Evolutionary conservation across 2,113 vertebrate genomes (phyloP).

Genomic region (Stictonetta naevosa): DNA sequence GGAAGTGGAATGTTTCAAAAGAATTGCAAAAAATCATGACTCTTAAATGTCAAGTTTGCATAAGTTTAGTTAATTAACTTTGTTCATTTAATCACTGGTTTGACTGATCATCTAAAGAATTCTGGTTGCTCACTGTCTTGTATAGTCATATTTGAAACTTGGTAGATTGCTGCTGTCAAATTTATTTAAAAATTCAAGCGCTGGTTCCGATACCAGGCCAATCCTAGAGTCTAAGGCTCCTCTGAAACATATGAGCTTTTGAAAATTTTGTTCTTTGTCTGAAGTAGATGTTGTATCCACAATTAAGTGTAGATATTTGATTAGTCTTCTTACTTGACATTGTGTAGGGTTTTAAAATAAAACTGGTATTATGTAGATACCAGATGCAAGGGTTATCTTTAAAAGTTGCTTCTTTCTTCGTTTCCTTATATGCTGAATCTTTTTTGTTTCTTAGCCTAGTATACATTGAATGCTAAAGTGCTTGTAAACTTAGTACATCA

Average conservation of each 20-base stretch:
- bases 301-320: background rate
- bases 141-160: background rate
- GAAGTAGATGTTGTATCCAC: background rate
- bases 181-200: background rate
- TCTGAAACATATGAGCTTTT: background rate
- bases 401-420: background rate
- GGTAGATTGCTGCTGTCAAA: background rate
- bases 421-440: background rate
- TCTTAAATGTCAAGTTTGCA: background rate
- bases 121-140: background rate
- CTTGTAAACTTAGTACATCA: constrained; percentile 20
- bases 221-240: background rate
- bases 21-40: background rate
- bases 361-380: background rate
- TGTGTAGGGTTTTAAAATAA: background rate
- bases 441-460: background rate
- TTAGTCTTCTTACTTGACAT: background rate
- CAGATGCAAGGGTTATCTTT: background rate
- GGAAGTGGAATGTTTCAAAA: background rate
- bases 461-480: background rate
- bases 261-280: background rate
- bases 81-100: background rate
- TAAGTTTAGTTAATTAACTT: background rate
- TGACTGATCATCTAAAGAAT: background rate
- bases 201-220: background rate